Base-by-base conservation (phyloP, 1,140 invertebrate species). In the Euglossa dilemma region DNA sequence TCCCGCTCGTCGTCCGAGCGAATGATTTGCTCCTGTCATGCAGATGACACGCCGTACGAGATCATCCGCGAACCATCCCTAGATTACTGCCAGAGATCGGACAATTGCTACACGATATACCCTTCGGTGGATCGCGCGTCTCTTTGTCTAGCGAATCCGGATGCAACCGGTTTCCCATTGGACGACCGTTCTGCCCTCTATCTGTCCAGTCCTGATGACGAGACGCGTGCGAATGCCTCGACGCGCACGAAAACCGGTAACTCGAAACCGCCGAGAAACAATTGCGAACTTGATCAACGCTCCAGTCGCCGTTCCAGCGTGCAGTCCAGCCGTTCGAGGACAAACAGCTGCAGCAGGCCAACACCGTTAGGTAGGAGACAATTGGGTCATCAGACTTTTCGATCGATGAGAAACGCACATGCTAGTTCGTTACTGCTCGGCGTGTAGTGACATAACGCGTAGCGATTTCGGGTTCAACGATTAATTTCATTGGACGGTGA, bases 281-380 rank as follows among this genome's bases (percentile, higher is more conserved):
- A 81, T 54, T 80, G 89, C 23, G 90, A 90, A 70, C 61, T 74
- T 36, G 92, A 93, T 74, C 90, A 87, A 20, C 83, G 84, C 11
- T 80, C 74, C 52, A 91, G 90, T 28, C 89, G 91, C 56, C 90
- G 91, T 20, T 91, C 91, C 52, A 93, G 91, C 74, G 80, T 90
- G 25, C 90, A 92, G 50, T 89, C 90, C 16, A 89, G 67, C 80
- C 90, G 90, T 69, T 92, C 93, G 43, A 90, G 91, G 47, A 73
- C 92, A 28, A 93, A 93, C 83, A 93, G 91, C 85, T 92, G 85
- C 83, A 86, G 87, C 82, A 90, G 90, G 72, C 88, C 89, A 63
- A 94, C 93, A n/a, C 91, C 93, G 54, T 74, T 94, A 91, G 93
- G 93, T 94, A 91, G 84, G 85, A 64, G 72, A 87, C 82, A 83